Evolutionary conservation across 2,797 vertebrate genomes (phyloP).

Genomic region (Antennarius maculatus): DNA sequence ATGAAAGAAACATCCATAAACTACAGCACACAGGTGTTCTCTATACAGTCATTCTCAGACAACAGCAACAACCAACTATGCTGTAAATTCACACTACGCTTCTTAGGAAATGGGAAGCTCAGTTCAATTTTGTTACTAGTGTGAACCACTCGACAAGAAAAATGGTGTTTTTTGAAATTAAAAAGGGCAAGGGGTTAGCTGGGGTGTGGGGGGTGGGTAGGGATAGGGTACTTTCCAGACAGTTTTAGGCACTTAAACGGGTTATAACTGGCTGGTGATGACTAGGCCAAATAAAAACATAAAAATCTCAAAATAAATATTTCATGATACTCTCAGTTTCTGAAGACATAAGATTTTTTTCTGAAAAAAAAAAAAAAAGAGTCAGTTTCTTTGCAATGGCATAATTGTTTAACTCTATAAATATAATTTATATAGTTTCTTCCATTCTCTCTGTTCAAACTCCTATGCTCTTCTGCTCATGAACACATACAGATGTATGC

Average conservation of each 20-base stretch:
- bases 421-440: slow-evolving; percentile 88
- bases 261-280: slow-evolving; percentile 62
- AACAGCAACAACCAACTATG: slow-evolving; percentile 43
- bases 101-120: slow-evolving; percentile 36
- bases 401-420: slow-evolving; percentile 89
- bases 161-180: slow-evolving; percentile 25
- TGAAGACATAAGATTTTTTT: slow-evolving; percentile 77
- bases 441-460: slow-evolving; percentile 68
- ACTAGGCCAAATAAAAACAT: slow-evolving; percentile 70
- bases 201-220: not conserved
- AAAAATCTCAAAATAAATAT: slow-evolving; percentile 85
- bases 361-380: slow-evolving; percentile 57
- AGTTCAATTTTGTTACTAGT: slow-evolving; percentile 52
- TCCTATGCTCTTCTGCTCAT: slow-evolving; percentile 60
- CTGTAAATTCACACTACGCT: slow-evolving; percentile 44
- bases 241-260: slow-evolving; percentile 56
- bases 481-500: slow-evolving; percentile 61
- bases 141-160: slow-evolving; percentile 44
- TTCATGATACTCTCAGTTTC: slow-evolving; percentile 82
- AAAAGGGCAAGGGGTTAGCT: not conserved
- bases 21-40: slow-evolving; percentile 42
- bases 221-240: slow-evolving; percentile 32
- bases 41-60: slow-evolving; percentile 38
- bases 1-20: slow-evolving; percentile 44
- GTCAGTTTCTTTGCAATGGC: slow-evolving; percentile 82